Evolutionary conservation across 2,113 vertebrate species (phyloP), one percentile per base, ranked within the genome.

Genomic region (Brachirus orientalis): DNA sequence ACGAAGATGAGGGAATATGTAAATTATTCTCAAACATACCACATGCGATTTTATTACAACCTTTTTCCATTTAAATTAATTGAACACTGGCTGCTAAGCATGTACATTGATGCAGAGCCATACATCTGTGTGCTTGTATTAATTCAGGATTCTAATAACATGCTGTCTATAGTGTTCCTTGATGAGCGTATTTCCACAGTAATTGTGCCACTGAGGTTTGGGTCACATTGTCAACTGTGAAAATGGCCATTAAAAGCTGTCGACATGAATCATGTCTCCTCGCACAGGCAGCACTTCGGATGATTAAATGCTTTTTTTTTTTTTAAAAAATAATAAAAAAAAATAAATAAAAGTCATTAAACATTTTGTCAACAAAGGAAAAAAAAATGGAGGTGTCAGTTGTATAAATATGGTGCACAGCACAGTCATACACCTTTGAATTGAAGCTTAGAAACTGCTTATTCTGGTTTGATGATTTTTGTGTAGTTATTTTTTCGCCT

Each of bases 371-470:
- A 55, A 60, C 22, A 65, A 68, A 61, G 64, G 52, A 38, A 45
- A 64, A 67, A 69, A 73, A 72, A 28, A 28, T 69, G 64, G 20
- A 45, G 66, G 63, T 51, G 74, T 79, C 63, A 45, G 36, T 57
- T 57, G 65, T 69, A 74, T 67, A 71, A 75, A 80, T 75, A 71
- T 9, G 64, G 41, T 44, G 46, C 70, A 79, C 17, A 68, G 66
- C 72, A 50, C 73, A 84, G 79, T 63, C 58, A 71, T 16, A 67
- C 63, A 83, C 78, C 71, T 83, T 72, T 77, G 63, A 90, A 83
- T 83, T 83, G 72, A 68, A 79, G 83, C 70, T 75, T 76, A 83
- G 67, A 80, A 77, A 89, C 65, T 84, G 75, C 79, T 85, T 71
- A 81, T 85, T 89, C 55, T 33, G 13, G 77, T 83, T 88, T 76